Evolutionary conservation across 1,140 invertebrate species (phyloP).

Genomic region (Latrodectus geometricus): DNA sequence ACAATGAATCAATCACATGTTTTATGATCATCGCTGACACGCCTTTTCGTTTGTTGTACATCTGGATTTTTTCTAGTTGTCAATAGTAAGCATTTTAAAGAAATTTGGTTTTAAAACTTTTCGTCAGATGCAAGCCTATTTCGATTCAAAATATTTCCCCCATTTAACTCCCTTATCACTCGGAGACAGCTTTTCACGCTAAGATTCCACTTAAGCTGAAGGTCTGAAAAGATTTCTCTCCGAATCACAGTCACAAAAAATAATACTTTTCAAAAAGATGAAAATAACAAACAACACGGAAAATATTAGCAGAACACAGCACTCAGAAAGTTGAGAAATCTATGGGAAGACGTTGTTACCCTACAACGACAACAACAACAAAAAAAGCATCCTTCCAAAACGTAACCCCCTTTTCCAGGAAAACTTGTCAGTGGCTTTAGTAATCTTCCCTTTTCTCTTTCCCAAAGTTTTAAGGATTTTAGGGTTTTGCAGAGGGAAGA

Average conservation of each 20-base stretch:
- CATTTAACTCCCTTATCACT: constrained; percentile 9
- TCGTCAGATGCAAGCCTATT: no score
- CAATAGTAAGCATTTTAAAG: no score
- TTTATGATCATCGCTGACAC: no score
- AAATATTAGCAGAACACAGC: neutral
- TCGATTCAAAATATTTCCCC: neutral
- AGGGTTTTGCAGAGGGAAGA: constrained; percentile 11
- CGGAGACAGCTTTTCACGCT: constrained; percentile 17
- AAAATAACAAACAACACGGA: neutral
- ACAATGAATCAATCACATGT: no score
- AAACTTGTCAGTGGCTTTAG: constrained; percentile 57
- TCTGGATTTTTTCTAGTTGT: no score
- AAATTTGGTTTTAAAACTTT: no score
- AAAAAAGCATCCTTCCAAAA: neutral
- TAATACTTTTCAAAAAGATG: constrained; percentile 11
- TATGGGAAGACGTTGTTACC: neutral
- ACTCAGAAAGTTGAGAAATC: neutral
- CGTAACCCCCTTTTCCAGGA: constrained; percentile 31
- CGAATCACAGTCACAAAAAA: neutral
- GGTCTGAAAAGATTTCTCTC: neutral
- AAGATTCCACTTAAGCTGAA: constrained; percentile 38
- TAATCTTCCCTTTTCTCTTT: constrained; percentile 24
- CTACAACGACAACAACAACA: constrained; percentile 8
- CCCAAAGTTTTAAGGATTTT: constrained; percentile 57
- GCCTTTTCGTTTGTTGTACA: no score